Evolutionary conservation across 2,888 invertebrate genomes (phyloP).

Genomic region (Drosophila algonquin): DNA sequence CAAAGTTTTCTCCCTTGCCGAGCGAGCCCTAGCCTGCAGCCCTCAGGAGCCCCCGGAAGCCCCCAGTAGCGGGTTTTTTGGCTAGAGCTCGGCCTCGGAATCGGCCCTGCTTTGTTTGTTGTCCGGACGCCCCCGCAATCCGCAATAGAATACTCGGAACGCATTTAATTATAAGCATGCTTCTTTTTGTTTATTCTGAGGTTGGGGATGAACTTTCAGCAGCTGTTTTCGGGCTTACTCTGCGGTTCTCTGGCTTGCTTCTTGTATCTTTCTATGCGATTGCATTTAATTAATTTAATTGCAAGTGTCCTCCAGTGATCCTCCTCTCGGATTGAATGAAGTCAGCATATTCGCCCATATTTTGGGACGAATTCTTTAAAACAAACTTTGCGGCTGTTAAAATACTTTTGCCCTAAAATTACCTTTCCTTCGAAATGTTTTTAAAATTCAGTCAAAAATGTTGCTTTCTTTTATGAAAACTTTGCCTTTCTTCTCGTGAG

Average conservation of each 20-base stretch:
- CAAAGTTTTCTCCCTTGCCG: slow-evolving; percentile 46
- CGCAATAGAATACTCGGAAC: slow-evolving; percentile 31
- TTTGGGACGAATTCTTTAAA: background rate
- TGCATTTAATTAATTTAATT: slow-evolving; percentile 36
- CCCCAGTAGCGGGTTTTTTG: slow-evolving; percentile 11
- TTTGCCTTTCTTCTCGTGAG: no score
- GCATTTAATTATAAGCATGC: slow-evolving; percentile 42
- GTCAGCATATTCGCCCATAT: background rate
- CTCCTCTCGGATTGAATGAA: background rate
- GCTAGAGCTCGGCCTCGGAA: slow-evolving; percentile 4
- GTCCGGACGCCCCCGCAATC: slow-evolving; percentile 21
- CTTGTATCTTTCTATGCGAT: background rate
- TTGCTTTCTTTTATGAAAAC: no score
- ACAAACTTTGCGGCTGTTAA: background rate
- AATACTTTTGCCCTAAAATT: background rate
- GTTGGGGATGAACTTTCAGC: slow-evolving; percentile 27
- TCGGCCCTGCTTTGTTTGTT: background rate
- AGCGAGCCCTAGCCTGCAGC: background rate
- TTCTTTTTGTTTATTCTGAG: slow-evolving; percentile 28
- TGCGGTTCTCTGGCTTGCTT: background rate
- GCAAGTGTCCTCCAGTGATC: background rate
- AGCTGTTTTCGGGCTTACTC: slow-evolving; percentile 24
- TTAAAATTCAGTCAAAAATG: background rate
- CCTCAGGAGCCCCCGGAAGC: no score
- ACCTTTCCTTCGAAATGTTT: background rate